These are phyloP conservation scores for Recurvirostra avosetta DNA, from an alignment of 2,113 vertebrate species.

Conservation along the genomic window DNA sequence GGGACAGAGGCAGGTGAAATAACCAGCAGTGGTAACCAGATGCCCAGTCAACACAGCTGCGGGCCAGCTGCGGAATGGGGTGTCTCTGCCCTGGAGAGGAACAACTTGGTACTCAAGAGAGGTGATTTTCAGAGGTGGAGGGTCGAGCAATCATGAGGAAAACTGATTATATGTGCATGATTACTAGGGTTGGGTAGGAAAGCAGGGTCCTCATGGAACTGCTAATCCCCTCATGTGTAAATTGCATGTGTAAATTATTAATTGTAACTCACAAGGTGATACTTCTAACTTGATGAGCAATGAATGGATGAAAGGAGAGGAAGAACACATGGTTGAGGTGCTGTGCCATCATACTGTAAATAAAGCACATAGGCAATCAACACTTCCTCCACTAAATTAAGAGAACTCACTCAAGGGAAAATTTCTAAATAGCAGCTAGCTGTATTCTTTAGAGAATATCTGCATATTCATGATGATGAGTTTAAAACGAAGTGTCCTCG, in stretches of 20 bases:
- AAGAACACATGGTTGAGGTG: neutral
- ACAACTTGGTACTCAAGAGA: rapidly evolving
- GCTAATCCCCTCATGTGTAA: neutral
- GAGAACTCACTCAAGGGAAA: neutral
- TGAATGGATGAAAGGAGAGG: neutral
- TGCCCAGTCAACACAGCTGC: neutral
- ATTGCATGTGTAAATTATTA: neutral
- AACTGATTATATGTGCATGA: too few species aligned
- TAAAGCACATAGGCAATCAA: neutral
- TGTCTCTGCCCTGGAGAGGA: neutral
- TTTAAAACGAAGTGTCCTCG: neutral
- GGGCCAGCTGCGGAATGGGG: rapidly evolving
- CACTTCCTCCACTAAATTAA: neutral
- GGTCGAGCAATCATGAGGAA: neutral
- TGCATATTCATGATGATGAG: neutral
- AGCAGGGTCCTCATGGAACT: neutral
- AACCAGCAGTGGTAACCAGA: neutral
- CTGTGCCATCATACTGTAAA: neutral
- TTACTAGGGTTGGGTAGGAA: neutral
- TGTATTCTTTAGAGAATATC: neutral
- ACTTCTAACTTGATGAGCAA: neutral
- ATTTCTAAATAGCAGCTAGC: neutral
- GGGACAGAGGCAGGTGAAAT: neutral
- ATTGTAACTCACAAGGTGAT: neutral
- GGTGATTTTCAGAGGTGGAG: neutral